phyloP scores from a whole-genome alignment of 2,113 vertebrate genomes.

The Crotalus horridus region DNA sequence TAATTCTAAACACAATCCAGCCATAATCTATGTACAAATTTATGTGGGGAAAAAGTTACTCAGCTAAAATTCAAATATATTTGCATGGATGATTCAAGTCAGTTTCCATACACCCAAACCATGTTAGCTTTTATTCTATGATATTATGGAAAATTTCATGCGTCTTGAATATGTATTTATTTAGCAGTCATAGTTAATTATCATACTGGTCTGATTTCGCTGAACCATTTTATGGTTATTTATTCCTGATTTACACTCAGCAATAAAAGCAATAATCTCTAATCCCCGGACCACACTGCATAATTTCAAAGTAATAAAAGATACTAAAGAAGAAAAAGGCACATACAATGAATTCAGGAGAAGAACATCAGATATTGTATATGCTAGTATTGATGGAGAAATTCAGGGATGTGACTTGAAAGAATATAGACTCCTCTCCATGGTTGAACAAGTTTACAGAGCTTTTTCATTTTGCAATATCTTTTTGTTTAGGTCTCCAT shows the following conservation, averaged over 20 bases:
- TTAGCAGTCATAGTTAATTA: not conserved
- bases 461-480: not conserved
- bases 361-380: not conserved
- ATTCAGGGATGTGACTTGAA: not conserved
- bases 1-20: not conserved
- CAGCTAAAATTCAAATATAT: not conserved
- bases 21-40: not conserved
- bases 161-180: not conserved
- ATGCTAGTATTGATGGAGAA: not conserved
- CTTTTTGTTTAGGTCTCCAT: conserved; percentile 7
- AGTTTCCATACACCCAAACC: not conserved
- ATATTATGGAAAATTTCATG: not conserved
- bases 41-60: not conserved
- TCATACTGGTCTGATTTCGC: not conserved
- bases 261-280: not conserved
- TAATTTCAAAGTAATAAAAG: not conserved
- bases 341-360: not conserved
- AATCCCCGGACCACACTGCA: not conserved
- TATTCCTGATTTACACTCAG: not conserved
- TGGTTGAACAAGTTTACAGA: not conserved
- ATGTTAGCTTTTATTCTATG: not conserved
- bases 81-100: not conserved
- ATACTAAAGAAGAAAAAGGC: not conserved
- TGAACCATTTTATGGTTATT: not conserved
- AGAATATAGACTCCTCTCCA: not conserved